Evolutionary conservation across 2,888 invertebrate genomes (phyloP).

Genomic region (Agrotis exclamationis): DNA sequence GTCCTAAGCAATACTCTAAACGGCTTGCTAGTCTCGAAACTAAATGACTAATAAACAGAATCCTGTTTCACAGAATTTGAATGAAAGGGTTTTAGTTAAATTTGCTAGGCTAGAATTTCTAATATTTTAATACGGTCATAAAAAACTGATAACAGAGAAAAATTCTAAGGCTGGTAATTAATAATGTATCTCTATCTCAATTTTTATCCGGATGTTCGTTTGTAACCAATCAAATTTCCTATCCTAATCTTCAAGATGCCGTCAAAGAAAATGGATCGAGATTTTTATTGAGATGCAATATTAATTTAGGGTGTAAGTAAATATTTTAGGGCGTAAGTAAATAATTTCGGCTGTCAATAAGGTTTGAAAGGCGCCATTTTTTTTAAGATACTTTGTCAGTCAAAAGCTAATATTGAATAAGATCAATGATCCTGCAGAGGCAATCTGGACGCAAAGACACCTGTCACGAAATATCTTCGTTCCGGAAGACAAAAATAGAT

Average conservation of each 20-base stretch:
- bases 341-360: neutral
- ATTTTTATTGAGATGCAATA: too few species aligned
- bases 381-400: neutral
- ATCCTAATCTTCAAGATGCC: too few species aligned
- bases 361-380: neutral
- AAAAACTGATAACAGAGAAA: too few species aligned
- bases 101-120: too few species aligned
- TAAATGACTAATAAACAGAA: slow-evolving; percentile 15
- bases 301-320: too few species aligned
- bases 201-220: too few species aligned
- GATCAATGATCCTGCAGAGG: neutral
- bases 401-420: neutral
- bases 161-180: too few species aligned
- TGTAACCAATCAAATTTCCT: too few species aligned
- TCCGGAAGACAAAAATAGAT: neutral
- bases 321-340: too few species aligned
- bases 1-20: slow-evolving; percentile 2
- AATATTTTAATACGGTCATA: too few species aligned
- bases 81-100: neutral
- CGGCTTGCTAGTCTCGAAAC: neutral
- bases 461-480: neutral
- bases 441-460: neutral
- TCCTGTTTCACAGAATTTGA: neutral
- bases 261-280: too few species aligned
- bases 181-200: too few species aligned